Percentiles rank a stretch among this genome's conserved stretches.
Evolutionary conservation across 2,113 vertebrate species (phyloP).

Genomic region (Felis chaus): DNA sequence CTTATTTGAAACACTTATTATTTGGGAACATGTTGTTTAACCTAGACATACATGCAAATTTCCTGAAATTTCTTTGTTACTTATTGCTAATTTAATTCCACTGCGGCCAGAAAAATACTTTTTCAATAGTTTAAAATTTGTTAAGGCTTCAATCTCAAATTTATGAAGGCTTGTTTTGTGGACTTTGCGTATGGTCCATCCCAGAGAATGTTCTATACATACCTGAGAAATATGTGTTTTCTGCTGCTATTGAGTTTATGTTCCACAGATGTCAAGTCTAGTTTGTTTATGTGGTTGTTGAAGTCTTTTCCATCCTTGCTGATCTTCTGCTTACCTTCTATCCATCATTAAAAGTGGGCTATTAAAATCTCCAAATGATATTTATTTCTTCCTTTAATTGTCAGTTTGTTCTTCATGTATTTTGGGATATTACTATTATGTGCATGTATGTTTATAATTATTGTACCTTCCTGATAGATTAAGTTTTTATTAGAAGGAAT

Average conservation of each 20-base stretch:
- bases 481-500: background rate
- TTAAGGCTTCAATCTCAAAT: background rate
- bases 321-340: background rate
- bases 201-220: background rate
- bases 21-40: background rate
- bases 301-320: background rate
- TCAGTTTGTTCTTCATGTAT: background rate
- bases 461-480: background rate
- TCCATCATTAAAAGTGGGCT: background rate
- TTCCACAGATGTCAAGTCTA: background rate
- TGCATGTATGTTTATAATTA: background rate
- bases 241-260: background rate
- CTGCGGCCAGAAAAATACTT: background rate
- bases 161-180: background rate
- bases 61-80: background rate
- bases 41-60: background rate
- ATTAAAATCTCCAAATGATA: background rate
- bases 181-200: background rate
- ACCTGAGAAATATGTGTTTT: background rate
- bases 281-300: background rate
- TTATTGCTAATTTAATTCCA: background rate
- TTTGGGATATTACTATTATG: background rate
- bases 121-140: background rate
- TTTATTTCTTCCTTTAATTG: background rate
- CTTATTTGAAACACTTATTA: background rate